Base-by-base conservation (phyloP, 2,113 vertebrate genomes). In the Zonotrichia leucophrys region DNA sequence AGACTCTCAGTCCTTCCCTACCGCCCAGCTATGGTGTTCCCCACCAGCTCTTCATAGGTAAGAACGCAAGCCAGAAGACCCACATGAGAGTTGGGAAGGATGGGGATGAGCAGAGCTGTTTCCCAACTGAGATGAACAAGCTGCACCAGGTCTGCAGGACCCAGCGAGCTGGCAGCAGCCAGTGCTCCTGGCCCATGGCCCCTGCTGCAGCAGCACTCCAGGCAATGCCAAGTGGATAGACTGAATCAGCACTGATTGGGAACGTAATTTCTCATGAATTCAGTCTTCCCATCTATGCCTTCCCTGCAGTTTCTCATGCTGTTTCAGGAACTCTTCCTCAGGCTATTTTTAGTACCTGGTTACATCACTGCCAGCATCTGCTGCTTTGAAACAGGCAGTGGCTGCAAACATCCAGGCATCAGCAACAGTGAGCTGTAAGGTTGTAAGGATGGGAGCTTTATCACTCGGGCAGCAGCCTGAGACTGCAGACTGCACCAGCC, bases 261-360 rank as follows among this genome's bases (percentile, higher is more conserved):
- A 91, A 69, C 19, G 33, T 78, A 7, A 67, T 27, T 86, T 88
- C 72, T 84, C 60, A 5, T 87, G 39, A 70, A 76, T 79, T 72
- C 87, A 85, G 73, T 35, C 28, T 28, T 95, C 75, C 35, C 64
- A 41, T 67, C 15, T 66, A 53, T 80, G 53, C 41, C 33, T 95
- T 89, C 41, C 18, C 80, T 68, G 88, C 81, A 90, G 46, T 75
- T 82, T 64, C 62, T 91, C 25, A 27, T 86, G 79, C 68, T 86
- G 87, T 69, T 92, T 69, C 93, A 96, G 82, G 55, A 56, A 88
- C 78, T 89, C 79, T 95, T 94, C 73, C 74, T 83, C 1, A 1
- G 28, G 46, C 47, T 97, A 96, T 96, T 96, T 94, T 96, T 95
- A 91, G 93, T 83, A 78, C 72, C 5, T 22, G n/a, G 6, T 96